A percentile compares a stretch with the other conserved stretches of the same genome.
These are phyloP conservation scores for Drosophila melanosoma DNA, from an alignment of 2,888 invertebrate species.

Conservation along the genomic window DNA sequence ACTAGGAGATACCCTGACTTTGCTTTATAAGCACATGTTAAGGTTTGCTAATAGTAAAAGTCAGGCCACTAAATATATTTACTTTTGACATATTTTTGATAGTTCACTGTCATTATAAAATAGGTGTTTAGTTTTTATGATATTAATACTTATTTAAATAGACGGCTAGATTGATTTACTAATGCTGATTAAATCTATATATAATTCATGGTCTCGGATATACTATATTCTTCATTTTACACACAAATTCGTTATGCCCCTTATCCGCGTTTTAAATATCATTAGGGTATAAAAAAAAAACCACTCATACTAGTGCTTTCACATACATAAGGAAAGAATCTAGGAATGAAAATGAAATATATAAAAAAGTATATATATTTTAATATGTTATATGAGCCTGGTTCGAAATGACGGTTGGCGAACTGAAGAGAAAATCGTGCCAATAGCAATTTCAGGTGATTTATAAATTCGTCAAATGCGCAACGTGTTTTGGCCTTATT, in stretches of 20 bases:
- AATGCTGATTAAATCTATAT: background rate
- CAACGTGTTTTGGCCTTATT: conserved; percentile 41
- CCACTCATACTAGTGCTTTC: conserved; percentile 14
- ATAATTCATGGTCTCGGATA: background rate
- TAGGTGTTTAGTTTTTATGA: background rate
- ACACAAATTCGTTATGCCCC: background rate
- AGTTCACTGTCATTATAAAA: background rate
- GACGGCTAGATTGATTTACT: background rate
- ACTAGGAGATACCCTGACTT: background rate
- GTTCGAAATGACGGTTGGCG: conserved; percentile 20
- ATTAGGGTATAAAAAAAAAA: conserved; percentile 21
- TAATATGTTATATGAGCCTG: conserved; percentile 65
- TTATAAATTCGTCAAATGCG: conserved; percentile 67
- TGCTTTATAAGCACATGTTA: background rate
- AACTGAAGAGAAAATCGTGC: conserved; percentile 37
- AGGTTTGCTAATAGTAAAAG: background rate
- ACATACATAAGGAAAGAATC: background rate
- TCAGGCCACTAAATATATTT: background rate
- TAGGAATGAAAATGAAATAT: conserved; percentile 25
- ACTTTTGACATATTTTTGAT: background rate
- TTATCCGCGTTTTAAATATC: background rate
- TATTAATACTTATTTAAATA: background rate
- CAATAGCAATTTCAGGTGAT: conserved; percentile 58
- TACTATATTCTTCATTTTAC: background rate
- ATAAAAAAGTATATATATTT: conserved; percentile 43